phyloP scores from a whole-genome alignment of 2,888 invertebrate genomes.

The Eumacrocentrus americanus region DNA sequence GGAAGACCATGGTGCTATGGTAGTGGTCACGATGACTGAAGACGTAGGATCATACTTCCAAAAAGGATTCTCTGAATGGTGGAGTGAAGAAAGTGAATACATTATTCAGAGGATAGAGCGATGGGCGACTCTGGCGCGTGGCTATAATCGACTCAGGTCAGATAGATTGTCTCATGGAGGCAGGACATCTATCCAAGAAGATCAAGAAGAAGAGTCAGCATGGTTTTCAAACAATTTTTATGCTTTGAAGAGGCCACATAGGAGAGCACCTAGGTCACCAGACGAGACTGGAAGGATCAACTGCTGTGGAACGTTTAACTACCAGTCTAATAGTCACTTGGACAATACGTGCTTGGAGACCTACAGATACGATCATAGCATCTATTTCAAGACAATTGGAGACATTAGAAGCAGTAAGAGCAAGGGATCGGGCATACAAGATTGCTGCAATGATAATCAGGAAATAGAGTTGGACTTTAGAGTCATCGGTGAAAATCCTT shows the following conservation, averaged over 20 bases:
- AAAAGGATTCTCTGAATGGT: slow-evolving; percentile 54
- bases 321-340: slow-evolving; percentile 52
- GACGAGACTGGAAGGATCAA: slow-evolving; percentile 50
- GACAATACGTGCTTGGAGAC: slow-evolving; percentile 54
- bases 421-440: slow-evolving; percentile 18
- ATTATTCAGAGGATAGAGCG: slow-evolving; percentile 54
- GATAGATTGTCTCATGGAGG: slow-evolving; percentile 48
- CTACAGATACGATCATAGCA: slow-evolving; percentile 58
- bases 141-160: slow-evolving; percentile 55
- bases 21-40: slow-evolving; percentile 35
- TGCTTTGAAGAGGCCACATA: slow-evolving; percentile 31
- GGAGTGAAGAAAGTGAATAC: slow-evolving; percentile 57
- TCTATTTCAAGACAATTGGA: slow-evolving; percentile 59
- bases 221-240: neutral
- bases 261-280: slow-evolving; percentile 38
- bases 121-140: slow-evolving; percentile 54
- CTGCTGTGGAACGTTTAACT: slow-evolving; percentile 52
- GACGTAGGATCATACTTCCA: slow-evolving; percentile 39
- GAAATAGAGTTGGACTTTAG: slow-evolving; percentile 39
- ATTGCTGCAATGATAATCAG: slow-evolving; percentile 40
- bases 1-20: slow-evolving; percentile 26
- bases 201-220: slow-evolving; percentile 29
- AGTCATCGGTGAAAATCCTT: slow-evolving; percentile 19
- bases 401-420: slow-evolving; percentile 48
- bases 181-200: slow-evolving; percentile 49